phyloP scores from a whole-genome alignment of 2,113 vertebrate species.

The Sorex araneus region DNA sequence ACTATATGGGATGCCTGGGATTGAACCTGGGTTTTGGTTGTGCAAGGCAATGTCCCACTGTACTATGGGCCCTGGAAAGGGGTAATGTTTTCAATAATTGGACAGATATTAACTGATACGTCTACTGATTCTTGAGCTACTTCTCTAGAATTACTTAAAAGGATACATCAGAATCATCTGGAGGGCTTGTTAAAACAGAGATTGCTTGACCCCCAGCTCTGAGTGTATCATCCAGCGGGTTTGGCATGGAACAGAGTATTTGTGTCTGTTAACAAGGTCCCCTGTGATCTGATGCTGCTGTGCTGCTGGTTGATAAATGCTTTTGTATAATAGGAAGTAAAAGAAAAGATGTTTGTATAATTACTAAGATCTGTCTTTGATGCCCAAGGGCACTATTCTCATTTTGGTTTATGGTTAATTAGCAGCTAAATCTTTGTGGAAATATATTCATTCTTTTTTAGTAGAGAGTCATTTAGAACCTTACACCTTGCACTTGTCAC shows the following conservation, averaged over 20 bases:
- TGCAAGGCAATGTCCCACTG: too few relatives aligned
- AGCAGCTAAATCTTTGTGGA: background rate
- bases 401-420: background rate
- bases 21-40: too few relatives aligned
- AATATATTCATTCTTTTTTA: slow-evolving; percentile 7
- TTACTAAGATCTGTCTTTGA: slow-evolving; percentile 21
- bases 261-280: slow-evolving; percentile 56
- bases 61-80: too few relatives aligned
- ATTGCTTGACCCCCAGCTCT: background rate
- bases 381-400: background rate
- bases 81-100: too few relatives aligned
- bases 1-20: too few relatives aligned
- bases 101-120: background rate
- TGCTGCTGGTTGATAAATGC: slow-evolving; percentile 1
- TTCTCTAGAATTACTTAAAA: background rate
- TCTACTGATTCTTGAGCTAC: background rate
- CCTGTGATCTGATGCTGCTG: slow-evolving; percentile 6
- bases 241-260: slow-evolving; percentile 26
- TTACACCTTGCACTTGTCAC: slow-evolving; percentile 22
- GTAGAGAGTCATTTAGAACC: slow-evolving; percentile 35
- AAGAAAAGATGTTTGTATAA: background rate
- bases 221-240: slow-evolving; percentile 29
- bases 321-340: slow-evolving; percentile 1
- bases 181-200: background rate
- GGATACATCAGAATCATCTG: background rate